Evolutionary conservation across 2,888 invertebrate species (phyloP), one percentile per base, ranked within the genome.

Genomic region (Drosophila gaucha): DNA sequence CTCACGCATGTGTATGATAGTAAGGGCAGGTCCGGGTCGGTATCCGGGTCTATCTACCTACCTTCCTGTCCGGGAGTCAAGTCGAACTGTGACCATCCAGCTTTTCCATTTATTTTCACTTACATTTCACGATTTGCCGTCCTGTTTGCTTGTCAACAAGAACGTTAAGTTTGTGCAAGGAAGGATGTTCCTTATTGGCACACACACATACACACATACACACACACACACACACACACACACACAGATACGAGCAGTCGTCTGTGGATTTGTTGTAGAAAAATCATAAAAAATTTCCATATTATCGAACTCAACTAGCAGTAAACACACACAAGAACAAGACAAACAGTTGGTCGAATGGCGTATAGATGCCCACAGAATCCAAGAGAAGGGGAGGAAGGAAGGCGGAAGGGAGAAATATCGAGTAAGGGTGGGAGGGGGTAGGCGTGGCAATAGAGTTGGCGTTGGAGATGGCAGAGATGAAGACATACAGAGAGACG

Each of bases 211-310:
- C 47, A n/a, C 38, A 12, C 31, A 44, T 8, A 22, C 52, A 26
- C 28, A n/a, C 33, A 14, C 39, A 50, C 24, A 5, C 36, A 20
- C 36, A 31, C 36, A 2, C 18, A 2, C 33, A 8, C 31, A 10
- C 9, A n/a, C 31, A 46, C 14, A 4, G 28, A 41, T 5, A 14
- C 24, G 58, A 41, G 74, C 65, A 77, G 63, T 67, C 80, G 73
- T 73, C 55, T 62, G 57, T 50, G 26, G 55, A 58, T 86, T 85
- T 74, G 73, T 82, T 86, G 68, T 78, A 72, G 86, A 84, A 88
- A 88, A 89, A 88, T 85, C 83, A 77, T 79, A 51, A 76, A 55
- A 89, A 90, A 90, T 90, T 91, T 91, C 88, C 90, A 90, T 91
- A 88, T 90, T 90, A 91, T 88, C 89, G 78, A 88, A 78, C 65